These are phyloP conservation scores for Sparus aurata DNA, from an alignment of 2,797 vertebrate species.

Conservation along the genomic window DNA sequence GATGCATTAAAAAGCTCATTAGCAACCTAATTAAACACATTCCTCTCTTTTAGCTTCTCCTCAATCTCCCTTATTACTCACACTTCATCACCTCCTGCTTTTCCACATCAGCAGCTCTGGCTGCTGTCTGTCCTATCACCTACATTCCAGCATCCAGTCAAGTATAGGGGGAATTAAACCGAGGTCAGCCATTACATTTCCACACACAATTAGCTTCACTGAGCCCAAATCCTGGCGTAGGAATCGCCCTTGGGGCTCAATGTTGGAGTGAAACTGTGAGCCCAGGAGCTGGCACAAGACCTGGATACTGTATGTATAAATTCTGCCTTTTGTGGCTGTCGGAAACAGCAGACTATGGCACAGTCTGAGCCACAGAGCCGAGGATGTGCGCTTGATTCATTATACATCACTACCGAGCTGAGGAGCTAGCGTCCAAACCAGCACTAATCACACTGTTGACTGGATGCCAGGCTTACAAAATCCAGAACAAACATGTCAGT, in stretches of 20 bases:
- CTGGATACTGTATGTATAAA: slow-evolving; percentile 58
- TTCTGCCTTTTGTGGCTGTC: slow-evolving; percentile 57
- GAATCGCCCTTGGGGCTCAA: slow-evolving; percentile 66
- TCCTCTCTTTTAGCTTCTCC: slow-evolving; percentile 88
- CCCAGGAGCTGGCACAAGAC: slow-evolving; percentile 70
- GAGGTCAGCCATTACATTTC: slow-evolving; percentile 85
- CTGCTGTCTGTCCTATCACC: slow-evolving; percentile 79
- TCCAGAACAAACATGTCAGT: slow-evolving; percentile 60
- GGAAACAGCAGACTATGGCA: slow-evolving; percentile 30
- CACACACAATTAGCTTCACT: slow-evolving; percentile 83
- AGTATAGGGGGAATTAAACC: slow-evolving; percentile 82
- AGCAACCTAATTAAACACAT: slow-evolving; percentile 90
- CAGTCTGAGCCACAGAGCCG: slow-evolving; percentile 32
- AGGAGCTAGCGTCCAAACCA: slow-evolving; percentile 40
- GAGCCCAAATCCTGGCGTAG: slow-evolving; percentile 78
- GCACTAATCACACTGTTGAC: slow-evolving; percentile 55
- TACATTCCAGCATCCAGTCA: slow-evolving; percentile 79
- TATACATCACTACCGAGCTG: slow-evolving; percentile 59
- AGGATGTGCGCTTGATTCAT: slow-evolving; percentile 62
- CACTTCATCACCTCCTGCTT: slow-evolving; percentile 84
- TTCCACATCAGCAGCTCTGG: slow-evolving; percentile 79
- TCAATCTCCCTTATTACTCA: slow-evolving; percentile 88
- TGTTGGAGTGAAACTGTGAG: slow-evolving; percentile 68
- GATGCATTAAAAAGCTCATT: slow-evolving; percentile 89
- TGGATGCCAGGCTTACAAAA: slow-evolving; percentile 57